Evolutionary conservation across 2,888 invertebrate species (phyloP), one percentile per base, ranked within the genome.

Genomic region (Phyllotreta cruciferae): DNA sequence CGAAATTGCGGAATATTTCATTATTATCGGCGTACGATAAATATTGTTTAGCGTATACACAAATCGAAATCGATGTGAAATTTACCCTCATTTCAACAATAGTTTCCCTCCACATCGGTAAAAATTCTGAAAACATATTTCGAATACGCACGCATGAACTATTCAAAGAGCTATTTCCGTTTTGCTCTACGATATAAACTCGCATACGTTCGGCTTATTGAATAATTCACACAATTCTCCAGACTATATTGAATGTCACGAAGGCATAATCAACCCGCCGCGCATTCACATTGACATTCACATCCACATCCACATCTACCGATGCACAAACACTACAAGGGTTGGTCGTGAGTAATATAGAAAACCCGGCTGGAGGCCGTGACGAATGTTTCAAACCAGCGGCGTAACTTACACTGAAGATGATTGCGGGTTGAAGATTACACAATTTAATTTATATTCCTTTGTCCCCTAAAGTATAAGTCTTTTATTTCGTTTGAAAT

Each of bases 311-410:
- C 47, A 44, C 44, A 47, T 24, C 24, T 24, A 24, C 24, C 24
- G 24, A 24, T 47, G 34, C 47, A 47, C 56, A 56, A 38, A 56
- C 45, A 47, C 8, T 41, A 41, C 56, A 56, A 56, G 56, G 56
- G 56, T 5, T 56, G 39, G 37, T 35, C 41, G 39, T 56, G 56
- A 56, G 47, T 56, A 56, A 56, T 24, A 24, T 56, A 56, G 24
- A 56, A 56, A 41, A 47, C 39, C 9, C 47, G 6, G 47, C 38
- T 34, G 49, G 49, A 57, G 41, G 49, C 49, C 56, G 37, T 57
- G 39, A 57, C 39, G 38, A 10, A 39, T 57, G 14, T 49, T 14
- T 39, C 34, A 6, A 45, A 13, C n/a, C 47, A 47, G 44, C 14
- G 44, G 14, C 44, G 14, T 10, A 7, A 7, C 44, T 24, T n/a